Evolutionary conservation across 2,113 vertebrate genomes (phyloP), one percentile per base, ranked within the genome.

Genomic region (Odontophorus gujanensis): DNA sequence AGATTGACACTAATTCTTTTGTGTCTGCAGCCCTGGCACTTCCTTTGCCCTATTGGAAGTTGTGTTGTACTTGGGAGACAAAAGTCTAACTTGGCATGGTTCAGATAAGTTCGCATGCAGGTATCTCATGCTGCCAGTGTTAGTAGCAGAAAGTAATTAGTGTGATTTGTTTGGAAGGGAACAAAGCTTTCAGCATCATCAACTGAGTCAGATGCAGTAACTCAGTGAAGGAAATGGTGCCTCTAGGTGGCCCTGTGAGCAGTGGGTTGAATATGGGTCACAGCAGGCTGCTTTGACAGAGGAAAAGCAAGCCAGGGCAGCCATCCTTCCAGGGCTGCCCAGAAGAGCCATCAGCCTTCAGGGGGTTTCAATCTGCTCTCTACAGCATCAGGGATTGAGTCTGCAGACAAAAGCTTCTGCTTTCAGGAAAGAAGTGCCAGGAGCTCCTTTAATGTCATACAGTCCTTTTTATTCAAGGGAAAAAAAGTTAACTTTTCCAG

Each of bases 111-210:
- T 43, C 84, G 40, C 57, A 90, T 3, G 75, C 85, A 72, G 76
- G 69, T 83, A 83, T 51, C 32, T 88, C 80, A 76, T 53, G 66
- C 76, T 91, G 80, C 30, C 19, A 7, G n/a, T 36, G 40, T 58
- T 90, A 76, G 62, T 43, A 69, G n/a, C 28, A 61, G 43, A 93
- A 91, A 90, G 62, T 67, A 75, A 91, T 94, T 90, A 78, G 79
- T 83, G 68, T 51, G 53, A 94, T 87, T 93, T 93, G 4, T 43
- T 89, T 89, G 43, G 47, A 28, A 80, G 51, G 6, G 12, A 32
- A 77, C 13, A 13, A 85, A 89, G 53, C 40, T 83, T 67, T 83
- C 57, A 51, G 22, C 85, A 13, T 34, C 53, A 68, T 75, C 0
- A 2, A 42, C 66, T 79, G 48, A 78, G 48, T 81, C 76, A 65